Evolutionary conservation across 2,797 vertebrate genomes (phyloP), one percentile per base, ranked within the genome.

Genomic region (Enteromius radiatus): DNA sequence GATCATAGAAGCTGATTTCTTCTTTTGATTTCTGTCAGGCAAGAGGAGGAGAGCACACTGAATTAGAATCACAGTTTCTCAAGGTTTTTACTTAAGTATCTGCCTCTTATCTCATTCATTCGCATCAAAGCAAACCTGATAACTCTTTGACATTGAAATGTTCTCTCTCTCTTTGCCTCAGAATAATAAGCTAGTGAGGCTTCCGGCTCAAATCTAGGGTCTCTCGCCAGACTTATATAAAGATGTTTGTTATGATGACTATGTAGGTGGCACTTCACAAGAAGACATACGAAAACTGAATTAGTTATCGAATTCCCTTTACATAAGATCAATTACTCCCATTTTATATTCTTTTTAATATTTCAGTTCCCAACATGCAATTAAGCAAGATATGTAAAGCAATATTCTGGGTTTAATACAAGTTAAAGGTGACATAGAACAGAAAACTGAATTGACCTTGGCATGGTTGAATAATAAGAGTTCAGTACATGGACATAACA

Each of bases 211-310:
- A 61, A 83, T 70, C 19, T 36, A 19, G 74, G 75, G 17, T n/a
- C 15, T 23, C 64, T 77, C 19, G 15, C 68, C 54, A 75, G 3
- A 73, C 52, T 76, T 68, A 82, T 49, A 63, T 79, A 59, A 84
- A 86, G 54, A 67, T 38, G 78, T 70, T 76, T 74, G 43, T 81
- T 79, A 79, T 56, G 64, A 81, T 70, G 71, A 26, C 82, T 47
- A 61, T 63, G 84, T 85, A 76, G 67, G 36, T 54, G 54, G 68
- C 81, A 63, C 81, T 86, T 83, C 56, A 85, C 71, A 82, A 67
- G 33, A 78, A 78, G 69, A 73, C 1, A 8, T 23, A 26, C 61
- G 70, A 74, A 61, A 78, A 52, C 36, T 33, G 23, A 76, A 81
- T 82, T 59, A 36, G 67, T 84, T 83, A 76, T 76, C 54, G 71